phyloP scores from a whole-genome alignment of 1,140 invertebrate genomes.

The Zaprionus davidi region DNA sequence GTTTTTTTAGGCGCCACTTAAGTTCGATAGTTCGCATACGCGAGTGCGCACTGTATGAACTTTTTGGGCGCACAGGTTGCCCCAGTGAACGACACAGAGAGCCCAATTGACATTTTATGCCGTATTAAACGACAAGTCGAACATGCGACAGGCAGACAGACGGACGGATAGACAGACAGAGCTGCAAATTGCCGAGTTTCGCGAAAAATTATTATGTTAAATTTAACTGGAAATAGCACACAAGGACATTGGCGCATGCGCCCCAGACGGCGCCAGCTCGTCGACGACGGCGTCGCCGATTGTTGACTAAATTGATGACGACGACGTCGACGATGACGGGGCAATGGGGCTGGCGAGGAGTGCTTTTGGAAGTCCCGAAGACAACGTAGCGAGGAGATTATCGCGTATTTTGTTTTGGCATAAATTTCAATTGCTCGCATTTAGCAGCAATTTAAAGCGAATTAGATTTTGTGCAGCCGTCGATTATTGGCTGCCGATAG shows the following conservation, averaged over 20 bases:
- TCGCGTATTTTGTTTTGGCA: conserved; percentile 70
- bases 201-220: conserved; percentile 79
- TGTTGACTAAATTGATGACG: conserved; percentile 78
- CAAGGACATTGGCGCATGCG: conserved; percentile 80
- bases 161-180: conserved; percentile 38
- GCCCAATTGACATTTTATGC: conserved; percentile 80
- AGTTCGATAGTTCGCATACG: neutral
- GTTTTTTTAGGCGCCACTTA: neutral
- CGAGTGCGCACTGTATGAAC: conserved; percentile 29
- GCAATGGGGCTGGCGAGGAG: neutral
- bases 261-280: conserved; percentile 74
- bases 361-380: conserved; percentile 16
- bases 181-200: conserved; percentile 71
- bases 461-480: conserved; percentile 67
- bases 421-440: conserved; percentile 82
- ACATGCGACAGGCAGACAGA: conserved; percentile 35
- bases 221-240: conserved; percentile 75
- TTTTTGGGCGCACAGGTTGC: conserved; percentile 63
- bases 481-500: conserved; percentile 78
- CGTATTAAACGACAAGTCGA: conserved; percentile 63
- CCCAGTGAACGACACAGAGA: conserved; percentile 25
- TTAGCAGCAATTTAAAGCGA: conserved; percentile 81
- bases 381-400: conserved; percentile 56
- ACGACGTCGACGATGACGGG: conserved; percentile 41
- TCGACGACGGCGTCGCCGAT: conserved; percentile 61